Evolutionary conservation across 2,888 invertebrate genomes (phyloP), one percentile per base, ranked within the genome.

Genomic region (Pammene aurita): DNA sequence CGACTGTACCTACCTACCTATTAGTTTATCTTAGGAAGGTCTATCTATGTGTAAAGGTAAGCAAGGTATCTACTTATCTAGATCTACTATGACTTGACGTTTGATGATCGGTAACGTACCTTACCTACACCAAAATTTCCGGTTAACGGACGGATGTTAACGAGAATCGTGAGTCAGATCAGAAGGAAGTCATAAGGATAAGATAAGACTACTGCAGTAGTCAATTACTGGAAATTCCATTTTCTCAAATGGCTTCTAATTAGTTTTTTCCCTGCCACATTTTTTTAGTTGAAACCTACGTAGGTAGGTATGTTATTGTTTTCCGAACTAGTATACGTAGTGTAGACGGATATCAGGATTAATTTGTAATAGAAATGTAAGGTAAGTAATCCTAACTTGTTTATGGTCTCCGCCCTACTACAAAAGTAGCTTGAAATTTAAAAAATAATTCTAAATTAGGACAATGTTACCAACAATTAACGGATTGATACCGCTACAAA

Each of bases 401-500:
- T n/a, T n/a, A n/a, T n/a, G n/a, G n/a, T n/a, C n/a, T n/a, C n/a
- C n/a, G n/a, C n/a, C n/a, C n/a, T n/a, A n/a, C 2, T 26, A 26
- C 4, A 26, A 26, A 4, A 26, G 26, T 26, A 26, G 46, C n/a
- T 7, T 13, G 46, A 16, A 48, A 2, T 50, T 18, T 11, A 38
- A 16, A 48, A 46, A 10, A 1, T 26, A 16, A 38, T 58, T 58
- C 11, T 34, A 16, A 50, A 57, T 35, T 41, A 50, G 26, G 13
- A 41, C 41, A 56, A 66, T 66, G 66, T 66, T 66, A 66, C 66
- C 57, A 66, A 41, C 57, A 11, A 38, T 18, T n/a, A 26, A 18
- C 7, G 5, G 5, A 64, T 34, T 55, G 7, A 38, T 35, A 46
- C 11, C 46, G 65, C 38, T 5, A 14, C 26, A 38, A 34, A 14